phyloP scores from a whole-genome alignment of 1,140 invertebrate genomes.

The Drosophila ogumai region DNA sequence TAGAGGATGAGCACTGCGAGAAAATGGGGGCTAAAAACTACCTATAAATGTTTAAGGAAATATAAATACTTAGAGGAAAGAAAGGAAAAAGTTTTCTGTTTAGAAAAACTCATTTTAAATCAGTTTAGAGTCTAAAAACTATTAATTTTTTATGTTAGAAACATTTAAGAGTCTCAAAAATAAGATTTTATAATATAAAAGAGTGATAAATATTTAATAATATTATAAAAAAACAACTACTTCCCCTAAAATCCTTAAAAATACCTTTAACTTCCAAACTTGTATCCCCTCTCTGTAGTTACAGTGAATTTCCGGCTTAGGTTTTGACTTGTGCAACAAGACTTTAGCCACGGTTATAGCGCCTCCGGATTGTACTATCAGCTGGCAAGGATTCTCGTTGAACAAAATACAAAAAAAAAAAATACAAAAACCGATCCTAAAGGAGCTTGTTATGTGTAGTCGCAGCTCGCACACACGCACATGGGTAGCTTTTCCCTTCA shows the following conservation, averaged over 20 bases:
- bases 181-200: neutral
- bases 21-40: neutral
- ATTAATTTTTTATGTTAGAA: neutral
- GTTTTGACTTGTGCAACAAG: conserved; percentile 46
- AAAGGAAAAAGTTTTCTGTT: neutral
- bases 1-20: neutral
- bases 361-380: conserved; percentile 60
- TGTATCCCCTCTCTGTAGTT: conserved; percentile 6
- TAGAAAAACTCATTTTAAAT: neutral
- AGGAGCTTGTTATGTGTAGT: conserved; percentile 67
- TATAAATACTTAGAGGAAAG: neutral
- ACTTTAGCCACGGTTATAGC: conserved; percentile 58
- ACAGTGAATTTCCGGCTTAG: conserved; percentile 56
- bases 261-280: neutral
- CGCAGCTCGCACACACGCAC: conserved; percentile 29
- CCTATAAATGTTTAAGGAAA: no score
- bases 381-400: conserved; percentile 14
- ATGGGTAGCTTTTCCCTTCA: neutral
- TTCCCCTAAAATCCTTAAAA: no score
- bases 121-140: neutral
- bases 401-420: conserved; percentile 15
- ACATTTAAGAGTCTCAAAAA: neutral
- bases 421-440: conserved; percentile 14
- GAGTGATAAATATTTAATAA: neutral
- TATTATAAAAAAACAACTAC: neutral